Conservation (phyloP, 2,113 vertebrate genomes). For the Tretioscincus oriximinensis region DNA sequence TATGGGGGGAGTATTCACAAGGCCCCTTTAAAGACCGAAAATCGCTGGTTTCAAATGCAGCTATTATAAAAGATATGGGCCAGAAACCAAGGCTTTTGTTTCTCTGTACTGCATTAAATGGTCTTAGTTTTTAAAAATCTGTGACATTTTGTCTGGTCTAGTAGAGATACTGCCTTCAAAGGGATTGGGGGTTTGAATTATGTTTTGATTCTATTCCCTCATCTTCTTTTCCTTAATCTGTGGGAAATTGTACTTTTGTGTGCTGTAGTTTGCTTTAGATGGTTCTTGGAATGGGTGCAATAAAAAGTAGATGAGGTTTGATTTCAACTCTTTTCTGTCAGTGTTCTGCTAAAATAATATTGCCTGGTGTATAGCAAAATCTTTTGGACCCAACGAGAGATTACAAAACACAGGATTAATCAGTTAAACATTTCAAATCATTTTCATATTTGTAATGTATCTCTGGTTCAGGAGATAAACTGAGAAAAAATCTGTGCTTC, state of each 20-base stretch:
- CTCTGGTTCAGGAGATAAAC: not conserved
- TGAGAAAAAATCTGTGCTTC: not conserved
- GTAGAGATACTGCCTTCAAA: too few species aligned
- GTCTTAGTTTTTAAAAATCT: too few species aligned
- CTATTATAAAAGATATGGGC: not conserved
- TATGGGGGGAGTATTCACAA: not conserved
- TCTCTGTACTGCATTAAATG: not conserved
- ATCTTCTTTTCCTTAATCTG: not conserved
- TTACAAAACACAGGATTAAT: not conserved
- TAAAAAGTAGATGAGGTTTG: not conserved
- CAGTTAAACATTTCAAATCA: not conserved
- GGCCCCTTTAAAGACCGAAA: not conserved
- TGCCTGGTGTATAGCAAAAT: not conserved
- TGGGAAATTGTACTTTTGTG: not conserved
- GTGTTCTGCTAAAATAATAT: not conserved
- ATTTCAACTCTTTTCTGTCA: not conserved
- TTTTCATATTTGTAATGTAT: not conserved
- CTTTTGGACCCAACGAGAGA: not conserved
- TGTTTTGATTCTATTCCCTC: too few species aligned
- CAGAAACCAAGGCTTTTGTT: not conserved
- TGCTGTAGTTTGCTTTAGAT: not conserved
- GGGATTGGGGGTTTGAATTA: not conserved
- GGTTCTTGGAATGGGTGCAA: not conserved
- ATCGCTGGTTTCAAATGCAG: not conserved
- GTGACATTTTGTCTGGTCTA: too few species aligned